phyloP scores from a whole-genome alignment of 1,140 invertebrate genomes.

The Drosophila neocordata region DNA sequence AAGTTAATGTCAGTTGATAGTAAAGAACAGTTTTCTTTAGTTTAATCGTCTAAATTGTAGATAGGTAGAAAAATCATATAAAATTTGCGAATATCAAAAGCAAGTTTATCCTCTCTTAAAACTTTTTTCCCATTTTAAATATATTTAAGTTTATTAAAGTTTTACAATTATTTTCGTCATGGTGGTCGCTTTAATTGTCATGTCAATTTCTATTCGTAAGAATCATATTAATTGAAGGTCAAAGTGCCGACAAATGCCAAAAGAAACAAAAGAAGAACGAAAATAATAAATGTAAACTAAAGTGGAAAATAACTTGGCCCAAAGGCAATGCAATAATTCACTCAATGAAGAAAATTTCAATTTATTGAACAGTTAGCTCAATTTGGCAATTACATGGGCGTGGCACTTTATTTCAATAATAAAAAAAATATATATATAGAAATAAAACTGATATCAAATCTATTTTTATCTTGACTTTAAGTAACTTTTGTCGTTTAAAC shows the following conservation, averaged over 20 bases:
- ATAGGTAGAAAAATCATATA: no score
- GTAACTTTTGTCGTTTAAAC: neutral
- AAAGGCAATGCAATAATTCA: slow-evolving; percentile 37
- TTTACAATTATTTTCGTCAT: neutral
- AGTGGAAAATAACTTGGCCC: neutral
- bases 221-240: slow-evolving; percentile 27
- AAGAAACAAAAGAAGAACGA: neutral
- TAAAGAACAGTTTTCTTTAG: no score
- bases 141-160: neutral
- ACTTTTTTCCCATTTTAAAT: no score
- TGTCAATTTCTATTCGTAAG: neutral
- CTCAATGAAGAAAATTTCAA: slow-evolving; percentile 46
- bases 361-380: slow-evolving; percentile 46
- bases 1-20: no score
- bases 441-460: neutral
- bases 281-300: neutral
- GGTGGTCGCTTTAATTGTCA: neutral
- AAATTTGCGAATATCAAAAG: no score
- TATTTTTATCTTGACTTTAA: neutral
- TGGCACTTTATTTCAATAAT: neutral
- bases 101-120: no score
- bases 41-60: no score
- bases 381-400: slow-evolving; percentile 34
- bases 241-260: neutral
- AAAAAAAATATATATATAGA: neutral